phyloP scores from a whole-genome alignment of 2,113 vertebrate species.

The Puffinus mauretanicus region DNA sequence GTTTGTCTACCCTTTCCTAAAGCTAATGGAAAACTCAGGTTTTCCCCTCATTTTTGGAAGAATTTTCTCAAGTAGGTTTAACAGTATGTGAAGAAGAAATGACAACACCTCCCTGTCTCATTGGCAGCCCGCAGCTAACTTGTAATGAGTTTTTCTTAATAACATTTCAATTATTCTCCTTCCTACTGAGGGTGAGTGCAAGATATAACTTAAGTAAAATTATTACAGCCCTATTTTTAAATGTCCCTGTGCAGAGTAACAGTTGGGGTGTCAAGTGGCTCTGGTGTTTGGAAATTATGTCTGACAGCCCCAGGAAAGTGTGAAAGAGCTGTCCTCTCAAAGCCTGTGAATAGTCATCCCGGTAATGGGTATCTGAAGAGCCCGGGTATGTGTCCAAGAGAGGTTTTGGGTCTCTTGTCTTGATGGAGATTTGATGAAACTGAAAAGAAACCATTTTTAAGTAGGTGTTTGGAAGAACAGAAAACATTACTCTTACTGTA shows the following conservation, averaged over 20 bases:
- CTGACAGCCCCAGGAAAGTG: background rate
- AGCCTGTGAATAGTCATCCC: background rate
- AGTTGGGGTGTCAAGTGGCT: background rate
- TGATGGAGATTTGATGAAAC: background rate
- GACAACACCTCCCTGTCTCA: background rate
- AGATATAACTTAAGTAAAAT: background rate
- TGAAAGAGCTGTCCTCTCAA: background rate
- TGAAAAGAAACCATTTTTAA: background rate
- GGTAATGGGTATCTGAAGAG: background rate
- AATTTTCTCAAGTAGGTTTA: background rate
- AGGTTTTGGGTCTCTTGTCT: background rate
- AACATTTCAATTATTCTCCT: background rate
- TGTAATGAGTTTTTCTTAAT: constrained; percentile 2
- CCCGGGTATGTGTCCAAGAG: background rate
- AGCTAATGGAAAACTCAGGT: background rate
- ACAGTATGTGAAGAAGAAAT: background rate
- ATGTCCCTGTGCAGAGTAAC: background rate
- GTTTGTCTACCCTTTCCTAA: background rate
- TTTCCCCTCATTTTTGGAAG: background rate
- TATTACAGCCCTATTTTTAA: background rate
- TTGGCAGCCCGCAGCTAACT: background rate
- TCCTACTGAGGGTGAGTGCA: background rate
- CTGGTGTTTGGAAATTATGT: background rate
- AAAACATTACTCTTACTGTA: background rate
- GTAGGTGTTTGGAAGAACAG: background rate